phyloP scores from a whole-genome alignment of 2,113 vertebrate genomes.

The Myiozetetes cayanensis region DNA sequence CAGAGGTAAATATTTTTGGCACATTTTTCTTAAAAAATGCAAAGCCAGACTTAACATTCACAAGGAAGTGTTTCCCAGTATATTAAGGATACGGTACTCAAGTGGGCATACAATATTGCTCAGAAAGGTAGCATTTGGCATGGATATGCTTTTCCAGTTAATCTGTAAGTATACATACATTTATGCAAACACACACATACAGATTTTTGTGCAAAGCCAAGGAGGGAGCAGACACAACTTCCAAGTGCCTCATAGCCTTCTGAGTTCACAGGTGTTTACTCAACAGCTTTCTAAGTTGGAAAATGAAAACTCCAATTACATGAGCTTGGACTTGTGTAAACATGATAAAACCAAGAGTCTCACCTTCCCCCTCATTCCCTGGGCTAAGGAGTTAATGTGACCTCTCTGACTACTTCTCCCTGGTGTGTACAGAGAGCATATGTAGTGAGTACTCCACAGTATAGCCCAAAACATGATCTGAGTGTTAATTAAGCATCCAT shows the following conservation, averaged over 20 bases:
- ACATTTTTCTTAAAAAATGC: not conserved
- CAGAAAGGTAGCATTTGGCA: not conserved
- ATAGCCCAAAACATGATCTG: not conserved
- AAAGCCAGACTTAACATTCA: not conserved
- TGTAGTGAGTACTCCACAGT: not conserved
- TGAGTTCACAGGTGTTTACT: not conserved
- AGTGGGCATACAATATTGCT: not conserved
- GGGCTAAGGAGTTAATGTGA: not conserved
- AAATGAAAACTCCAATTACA: not conserved
- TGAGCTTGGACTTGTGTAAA: not conserved
- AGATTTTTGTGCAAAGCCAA: not conserved
- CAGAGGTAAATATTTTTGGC: not conserved
- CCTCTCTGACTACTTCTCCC: not conserved
- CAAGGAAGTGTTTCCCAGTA: not conserved
- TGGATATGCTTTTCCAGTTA: not conserved
- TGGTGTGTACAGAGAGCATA: not conserved
- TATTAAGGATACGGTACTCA: not conserved
- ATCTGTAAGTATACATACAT: not conserved
- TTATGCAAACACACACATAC: not conserved
- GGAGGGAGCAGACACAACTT: not conserved
- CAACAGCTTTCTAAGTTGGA: not conserved
- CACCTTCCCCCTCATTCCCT: not conserved
- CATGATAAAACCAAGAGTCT: rapidly evolving
- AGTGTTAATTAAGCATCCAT: not conserved
- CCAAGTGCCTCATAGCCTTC: not conserved